phyloP scores from a whole-genome alignment of 2,888 invertebrate species.

The Cloeon dipterum region DNA sequence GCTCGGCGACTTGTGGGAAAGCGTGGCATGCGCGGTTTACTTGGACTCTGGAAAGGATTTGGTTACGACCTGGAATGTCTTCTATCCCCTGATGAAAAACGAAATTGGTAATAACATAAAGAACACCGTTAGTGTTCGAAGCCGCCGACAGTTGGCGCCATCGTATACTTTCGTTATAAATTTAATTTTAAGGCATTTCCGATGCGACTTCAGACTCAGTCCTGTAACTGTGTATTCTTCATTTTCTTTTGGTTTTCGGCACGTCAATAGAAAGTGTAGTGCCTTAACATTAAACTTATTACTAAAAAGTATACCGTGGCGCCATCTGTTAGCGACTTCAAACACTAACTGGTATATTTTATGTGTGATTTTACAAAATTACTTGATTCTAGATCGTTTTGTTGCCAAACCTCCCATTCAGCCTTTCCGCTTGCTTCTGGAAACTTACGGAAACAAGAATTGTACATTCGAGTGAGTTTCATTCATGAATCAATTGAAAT shows the following conservation, averaged over 20 bases:
- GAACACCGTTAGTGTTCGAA: neutral
- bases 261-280: too few species aligned
- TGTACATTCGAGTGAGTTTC: too few species aligned
- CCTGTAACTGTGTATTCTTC: too few species aligned
- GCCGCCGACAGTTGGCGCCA: too few species aligned
- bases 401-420: neutral
- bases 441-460: too few species aligned
- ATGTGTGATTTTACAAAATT: neutral
- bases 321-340: neutral
- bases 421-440: neutral
- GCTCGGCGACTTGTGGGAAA: slow-evolving; percentile 85
- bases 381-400: neutral
- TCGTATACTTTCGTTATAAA: too few species aligned
- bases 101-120: slow-evolving; percentile 37
- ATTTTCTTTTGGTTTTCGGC: too few species aligned
- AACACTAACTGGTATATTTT: neutral
- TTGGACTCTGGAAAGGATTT: slow-evolving; percentile 58
- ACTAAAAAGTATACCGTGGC: too few species aligned
- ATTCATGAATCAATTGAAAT: too few species aligned
- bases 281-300: too few species aligned
- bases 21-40: slow-evolving; percentile 75
- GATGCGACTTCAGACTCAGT: too few species aligned
- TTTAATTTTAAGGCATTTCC: too few species aligned
- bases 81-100: slow-evolving; percentile 62
- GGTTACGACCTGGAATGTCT: slow-evolving; percentile 52